Percentiles rank a stretch among this genome's conserved stretches.
These are phyloP conservation scores for Calycopis cecrops DNA, from an alignment of 1,140 invertebrate species.

Conservation along the genomic window DNA sequence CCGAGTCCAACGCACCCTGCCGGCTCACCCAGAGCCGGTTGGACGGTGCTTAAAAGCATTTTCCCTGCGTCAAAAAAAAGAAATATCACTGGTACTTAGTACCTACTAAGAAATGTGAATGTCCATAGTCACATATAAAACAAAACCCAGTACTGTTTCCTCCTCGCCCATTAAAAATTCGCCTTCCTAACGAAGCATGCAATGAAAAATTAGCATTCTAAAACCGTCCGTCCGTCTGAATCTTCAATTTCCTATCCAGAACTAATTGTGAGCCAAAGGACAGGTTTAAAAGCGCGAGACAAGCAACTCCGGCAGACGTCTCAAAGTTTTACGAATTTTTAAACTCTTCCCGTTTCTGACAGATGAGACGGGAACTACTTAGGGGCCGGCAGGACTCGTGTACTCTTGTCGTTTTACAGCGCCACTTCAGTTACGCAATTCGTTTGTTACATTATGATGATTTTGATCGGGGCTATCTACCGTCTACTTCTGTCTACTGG, in stretches of 20 bases:
- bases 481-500: too few species aligned
- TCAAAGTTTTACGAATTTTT: conserved; percentile 26
- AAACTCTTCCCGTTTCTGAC: conserved; percentile 20
- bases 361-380: conserved; percentile 22
- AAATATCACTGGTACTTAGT: too few species aligned
- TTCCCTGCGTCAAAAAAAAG: too few species aligned
- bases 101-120: too few species aligned
- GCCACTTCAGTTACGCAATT: not conserved
- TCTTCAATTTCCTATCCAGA: conserved; percentile 2
- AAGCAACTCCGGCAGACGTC: conserved; percentile 18
- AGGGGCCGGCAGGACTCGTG: conserved; percentile 10
- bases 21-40: too few species aligned
- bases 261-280: conserved; percentile 20
- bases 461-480: too few species aligned
- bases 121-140: too few species aligned
- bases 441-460: not conserved
- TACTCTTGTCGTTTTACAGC: conserved; percentile 6
- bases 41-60: too few species aligned
- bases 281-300: conserved; percentile 21
- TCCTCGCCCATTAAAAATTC: too few species aligned
- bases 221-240: conserved; percentile 3
- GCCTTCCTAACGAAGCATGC: too few species aligned
- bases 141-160: too few species aligned
- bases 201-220: not conserved
- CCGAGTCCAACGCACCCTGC: too few species aligned